phyloP scores from a whole-genome alignment of 2,888 invertebrate species.

The Branchipolynoe longqiensis region DNA sequence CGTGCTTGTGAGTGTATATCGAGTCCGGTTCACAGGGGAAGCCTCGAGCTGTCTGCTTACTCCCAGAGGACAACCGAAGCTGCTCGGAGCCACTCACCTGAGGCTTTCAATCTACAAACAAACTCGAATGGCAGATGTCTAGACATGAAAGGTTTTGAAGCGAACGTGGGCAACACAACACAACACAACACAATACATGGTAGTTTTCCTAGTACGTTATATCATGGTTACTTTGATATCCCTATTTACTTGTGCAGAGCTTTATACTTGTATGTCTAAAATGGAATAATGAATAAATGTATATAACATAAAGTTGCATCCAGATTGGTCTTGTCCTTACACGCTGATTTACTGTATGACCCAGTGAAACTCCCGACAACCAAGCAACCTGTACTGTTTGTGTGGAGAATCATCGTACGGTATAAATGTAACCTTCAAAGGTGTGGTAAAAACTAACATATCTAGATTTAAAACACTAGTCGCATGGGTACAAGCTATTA shows the following conservation, averaged over 20 bases:
- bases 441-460: too few species aligned
- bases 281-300: conserved; percentile 61
- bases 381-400: too few species aligned
- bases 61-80: not conserved
- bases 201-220: conserved; percentile 57
- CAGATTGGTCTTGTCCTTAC: not conserved
- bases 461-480: too few species aligned
- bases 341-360: too few species aligned
- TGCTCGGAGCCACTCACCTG: conserved; percentile 23
- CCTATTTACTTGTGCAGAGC: conserved; percentile 61
- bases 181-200: conserved; percentile 33
- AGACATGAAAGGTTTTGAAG: conserved; percentile 43
- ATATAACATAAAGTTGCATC: conserved; percentile 56
- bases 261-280: conserved; percentile 63
- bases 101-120: conserved; percentile 39
- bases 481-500: too few species aligned
- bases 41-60: conserved; percentile 7
- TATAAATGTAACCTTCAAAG: too few species aligned
- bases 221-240: conserved; percentile 59
- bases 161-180: conserved; percentile 50
- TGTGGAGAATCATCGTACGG: too few species aligned
- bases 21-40: conserved; percentile 8
- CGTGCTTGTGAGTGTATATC: conserved; percentile 13
- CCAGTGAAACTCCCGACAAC: too few species aligned
- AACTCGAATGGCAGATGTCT: conserved; percentile 35